These are phyloP conservation scores for Icerya purchasi DNA, from an alignment of 2,888 invertebrate genomes.

Conservation along the genomic window DNA sequence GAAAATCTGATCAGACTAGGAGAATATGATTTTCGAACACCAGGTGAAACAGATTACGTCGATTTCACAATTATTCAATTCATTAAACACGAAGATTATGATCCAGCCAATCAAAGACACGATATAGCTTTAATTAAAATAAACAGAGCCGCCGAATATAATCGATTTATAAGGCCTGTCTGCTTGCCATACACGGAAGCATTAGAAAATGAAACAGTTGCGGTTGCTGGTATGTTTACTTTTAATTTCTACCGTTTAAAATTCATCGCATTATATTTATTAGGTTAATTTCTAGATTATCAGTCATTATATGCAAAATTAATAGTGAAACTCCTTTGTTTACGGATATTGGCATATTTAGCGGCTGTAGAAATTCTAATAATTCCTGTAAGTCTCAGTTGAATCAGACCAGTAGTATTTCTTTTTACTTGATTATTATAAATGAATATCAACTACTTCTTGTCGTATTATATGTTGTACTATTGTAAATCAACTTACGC, in stretches of 20 bases:
- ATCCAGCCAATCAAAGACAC: slow-evolving; percentile 42
- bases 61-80: slow-evolving; percentile 46
- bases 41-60: slow-evolving; percentile 43
- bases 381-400: too few relatives aligned
- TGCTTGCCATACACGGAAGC: slow-evolving; percentile 37
- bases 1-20: slow-evolving; percentile 51
- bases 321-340: too few relatives aligned
- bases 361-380: too few relatives aligned
- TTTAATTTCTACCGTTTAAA: background rate
- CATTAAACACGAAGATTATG: slow-evolving; percentile 43
- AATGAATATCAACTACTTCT: too few relatives aligned
- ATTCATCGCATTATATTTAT: background rate
- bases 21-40: slow-evolving; percentile 50
- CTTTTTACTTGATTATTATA: too few relatives aligned
- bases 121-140: slow-evolving; percentile 56
- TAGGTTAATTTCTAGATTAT: too few relatives aligned
- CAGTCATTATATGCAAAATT: too few relatives aligned
- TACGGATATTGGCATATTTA: too few relatives aligned
- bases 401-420: too few relatives aligned
- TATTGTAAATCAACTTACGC: too few relatives aligned
- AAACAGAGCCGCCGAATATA: slow-evolving; percentile 41
- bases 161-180: slow-evolving; percentile 61
- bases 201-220: slow-evolving; percentile 29
- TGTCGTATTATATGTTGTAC: too few relatives aligned
- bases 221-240: slow-evolving; percentile 21